Base-by-base conservation (phyloP, 2,113 vertebrate genomes). In the Trinectes maculatus region DNA sequence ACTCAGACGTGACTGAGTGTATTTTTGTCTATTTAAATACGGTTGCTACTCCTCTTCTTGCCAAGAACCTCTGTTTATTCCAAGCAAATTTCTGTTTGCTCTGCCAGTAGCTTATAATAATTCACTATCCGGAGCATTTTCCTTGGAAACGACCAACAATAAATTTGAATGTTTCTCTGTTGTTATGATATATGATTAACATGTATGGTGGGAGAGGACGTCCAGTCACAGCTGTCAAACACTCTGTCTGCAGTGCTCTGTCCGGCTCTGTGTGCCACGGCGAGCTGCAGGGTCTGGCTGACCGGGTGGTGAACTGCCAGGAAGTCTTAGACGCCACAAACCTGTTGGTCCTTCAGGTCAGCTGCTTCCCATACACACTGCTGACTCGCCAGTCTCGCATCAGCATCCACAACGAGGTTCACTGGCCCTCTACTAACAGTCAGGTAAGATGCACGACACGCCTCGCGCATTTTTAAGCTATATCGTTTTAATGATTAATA, bases 291-390 rank as follows among this genome's bases (percentile, higher is more conserved):
- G 97, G 97, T 59, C 87, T 99, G 89, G 96, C 96, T 62, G 97
- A 99, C 85, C 93, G 96, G 55, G 95, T 99, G 80, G 95, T 99
- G 80, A 99, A 99, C 83, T 97, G 96, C 85, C 93, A 94, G 83
- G 98, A 99, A 85, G 96, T 98, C 59, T 92, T 98, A 21, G 94
- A 96, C 57, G 95, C 97, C 22, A 91, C 95, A 84, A 99, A 99
- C 91, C 94, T 99, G 79, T 92, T 99, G 89, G 95, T 99, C 46
- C 94, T 99, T 75, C 98, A 99, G 91, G 96, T 99, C 89, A 97
- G 96, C 94, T 98, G 95, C 89, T 98, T 96, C 80, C 97, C 98
- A 1, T 94, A 95, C 82, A 95, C 96, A 4, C 92, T 98, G 71
- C 97, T 99, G 93, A 97, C 96, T 0, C 94, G 91, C 61, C 96